Evolutionary conservation across 2,888 invertebrate species (phyloP).

Genomic region (Drosophila niveifrons): DNA sequence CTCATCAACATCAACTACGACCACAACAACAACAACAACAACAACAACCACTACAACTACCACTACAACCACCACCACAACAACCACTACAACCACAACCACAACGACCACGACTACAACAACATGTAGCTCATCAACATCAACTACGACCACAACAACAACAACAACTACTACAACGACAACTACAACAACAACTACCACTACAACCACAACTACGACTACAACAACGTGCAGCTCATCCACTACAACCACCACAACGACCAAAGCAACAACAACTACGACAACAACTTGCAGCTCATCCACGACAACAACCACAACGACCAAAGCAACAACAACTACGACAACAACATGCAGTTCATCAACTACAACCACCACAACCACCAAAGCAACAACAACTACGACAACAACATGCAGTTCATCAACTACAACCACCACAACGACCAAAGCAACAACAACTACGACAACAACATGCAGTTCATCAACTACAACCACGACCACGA

Average conservation of each 20-base stretch:
- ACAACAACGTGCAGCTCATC: slow-evolving; percentile 3
- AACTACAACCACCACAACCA: slow-evolving; percentile 17
- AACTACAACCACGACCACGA: slow-evolving; percentile 21
- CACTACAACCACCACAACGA: background rate
- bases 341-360: background rate
- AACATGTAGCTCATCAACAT: slow-evolving; percentile 9
- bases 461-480: slow-evolving; percentile 23
- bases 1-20: slow-evolving; percentile 12
- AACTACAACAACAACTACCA: background rate
- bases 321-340: slow-evolving; percentile 16
- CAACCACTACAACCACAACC: slow-evolving; percentile 16
- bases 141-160: slow-evolving; percentile 22
- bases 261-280: too few species aligned
- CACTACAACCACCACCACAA: slow-evolving; percentile 10
- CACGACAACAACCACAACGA: background rate
- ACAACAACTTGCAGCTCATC: background rate
- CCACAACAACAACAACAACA: slow-evolving; percentile 5
- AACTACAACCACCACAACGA: slow-evolving; percentile 18
- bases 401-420: slow-evolving; percentile 14
- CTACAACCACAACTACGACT: slow-evolving; percentile 3
- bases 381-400: background rate
- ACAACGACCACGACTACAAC: slow-evolving; percentile 13
- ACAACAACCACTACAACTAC: slow-evolving; percentile 6
- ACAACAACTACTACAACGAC: slow-evolving; percentile 13
- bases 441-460: slow-evolving; percentile 29